Conservation (phyloP, 2,113 vertebrate genomes). For the Paradisaea rubra region DNA sequence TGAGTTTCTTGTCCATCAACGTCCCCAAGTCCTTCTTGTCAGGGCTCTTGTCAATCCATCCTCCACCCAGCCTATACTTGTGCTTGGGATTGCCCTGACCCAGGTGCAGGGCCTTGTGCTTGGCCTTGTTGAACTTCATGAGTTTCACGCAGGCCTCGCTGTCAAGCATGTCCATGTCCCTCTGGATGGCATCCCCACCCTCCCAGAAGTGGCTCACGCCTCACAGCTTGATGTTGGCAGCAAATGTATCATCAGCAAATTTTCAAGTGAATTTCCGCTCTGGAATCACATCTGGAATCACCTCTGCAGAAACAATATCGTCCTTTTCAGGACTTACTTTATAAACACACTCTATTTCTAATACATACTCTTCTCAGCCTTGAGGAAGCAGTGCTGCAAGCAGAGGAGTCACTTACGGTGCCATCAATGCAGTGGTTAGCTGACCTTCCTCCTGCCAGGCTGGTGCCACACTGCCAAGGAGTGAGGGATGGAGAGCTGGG, state of each 20-base stretch:
- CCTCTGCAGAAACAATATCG: not conserved
- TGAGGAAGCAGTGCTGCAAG: not conserved
- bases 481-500: not conserved
- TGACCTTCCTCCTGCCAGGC: not conserved
- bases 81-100: not conserved
- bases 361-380: not conserved
- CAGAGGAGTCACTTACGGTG: not conserved
- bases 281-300: not conserved
- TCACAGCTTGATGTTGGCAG: not conserved
- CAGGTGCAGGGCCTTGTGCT: not conserved
- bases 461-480: not conserved
- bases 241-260: not conserved
- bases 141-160: not conserved
- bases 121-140: not conserved
- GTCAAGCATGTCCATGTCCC: no score
- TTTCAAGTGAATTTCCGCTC: not conserved
- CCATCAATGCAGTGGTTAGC: not conserved
- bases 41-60: not conserved
- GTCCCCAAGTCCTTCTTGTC: not conserved
- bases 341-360: not conserved
- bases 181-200: no score
- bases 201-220: not conserved
- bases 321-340: not conserved
- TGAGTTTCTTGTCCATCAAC: not conserved
- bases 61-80: not conserved